Conservation (phyloP, 92 coral and sea anemone species). For the Umimayanthus chanpuru region DNA sequence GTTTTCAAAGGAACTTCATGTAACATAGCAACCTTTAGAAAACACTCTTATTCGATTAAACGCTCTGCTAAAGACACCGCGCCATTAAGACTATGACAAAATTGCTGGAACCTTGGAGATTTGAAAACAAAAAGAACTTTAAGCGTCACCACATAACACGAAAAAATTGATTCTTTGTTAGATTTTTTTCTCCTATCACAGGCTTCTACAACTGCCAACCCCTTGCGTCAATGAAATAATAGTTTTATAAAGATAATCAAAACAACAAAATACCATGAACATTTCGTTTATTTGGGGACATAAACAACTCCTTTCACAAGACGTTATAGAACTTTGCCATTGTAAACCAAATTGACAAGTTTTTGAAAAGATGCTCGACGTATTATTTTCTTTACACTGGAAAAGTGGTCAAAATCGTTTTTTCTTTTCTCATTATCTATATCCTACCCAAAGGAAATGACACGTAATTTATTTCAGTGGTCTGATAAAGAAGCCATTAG, state of each 20-base stretch:
- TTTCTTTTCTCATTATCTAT: conserved; percentile 17
- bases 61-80: not conserved
- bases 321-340: conserved; percentile 26
- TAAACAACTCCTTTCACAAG: conserved; percentile 28
- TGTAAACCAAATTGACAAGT: conserved; percentile 21
- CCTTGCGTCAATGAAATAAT: conserved; percentile 38
- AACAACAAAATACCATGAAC: conserved; percentile 24
- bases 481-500: conserved; percentile 34
- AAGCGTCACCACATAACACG: not conserved
- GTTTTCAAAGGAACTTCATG: conserved; percentile 20
- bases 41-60: not conserved
- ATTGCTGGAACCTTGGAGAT: conserved; percentile 15
- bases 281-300: conserved; percentile 20
- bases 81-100: conserved; percentile 11
- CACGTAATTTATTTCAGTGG: conserved; percentile 5
- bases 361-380: not conserved
- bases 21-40: conserved; percentile 38
- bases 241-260: conserved; percentile 59
- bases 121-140: not conserved
- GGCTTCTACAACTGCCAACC: not conserved
- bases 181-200: not conserved
- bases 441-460: conserved; percentile 28
- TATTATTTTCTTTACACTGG: not conserved
- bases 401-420: conserved; percentile 11
- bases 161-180: conserved; percentile 1